phyloP scores from a whole-genome alignment of 2,888 invertebrate genomes.

The Philaethria dido region DNA sequence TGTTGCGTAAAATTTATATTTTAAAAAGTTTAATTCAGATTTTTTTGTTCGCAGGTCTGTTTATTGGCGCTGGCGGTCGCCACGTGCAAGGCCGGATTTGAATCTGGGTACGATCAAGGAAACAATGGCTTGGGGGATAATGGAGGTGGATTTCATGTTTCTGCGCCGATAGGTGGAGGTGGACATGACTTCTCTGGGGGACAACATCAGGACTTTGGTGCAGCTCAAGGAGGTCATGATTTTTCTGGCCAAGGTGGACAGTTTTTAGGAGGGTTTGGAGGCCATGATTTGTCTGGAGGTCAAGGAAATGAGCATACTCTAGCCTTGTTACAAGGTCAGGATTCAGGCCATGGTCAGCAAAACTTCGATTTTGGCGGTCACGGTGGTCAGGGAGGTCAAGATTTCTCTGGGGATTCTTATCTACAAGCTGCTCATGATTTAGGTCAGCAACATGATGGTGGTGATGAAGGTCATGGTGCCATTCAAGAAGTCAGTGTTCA shows the following conservation, averaged over 20 bases:
- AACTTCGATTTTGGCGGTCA: conserved; percentile 45
- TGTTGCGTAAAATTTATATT: conserved; percentile 4
- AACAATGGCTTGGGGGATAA: conserved; percentile 49
- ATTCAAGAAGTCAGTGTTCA: conserved; percentile 49
- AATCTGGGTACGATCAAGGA: conserved; percentile 50
- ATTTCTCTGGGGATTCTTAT: conserved; percentile 66
- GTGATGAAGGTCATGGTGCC: conserved; percentile 37
- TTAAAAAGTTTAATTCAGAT: not conserved
- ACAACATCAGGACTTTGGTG: conserved; percentile 34
- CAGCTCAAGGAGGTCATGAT: conserved; percentile 46
- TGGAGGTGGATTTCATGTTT: conserved; percentile 47
- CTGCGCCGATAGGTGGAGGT: conserved; percentile 39
- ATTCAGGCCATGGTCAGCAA: conserved; percentile 46
- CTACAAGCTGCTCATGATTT: conserved; percentile 72
- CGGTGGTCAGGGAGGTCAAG: conserved; percentile 47
- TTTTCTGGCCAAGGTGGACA: conserved; percentile 50
- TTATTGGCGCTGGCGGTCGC: conserved; percentile 72
- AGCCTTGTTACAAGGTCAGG: conserved; percentile 47
- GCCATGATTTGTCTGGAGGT: conserved; percentile 49
- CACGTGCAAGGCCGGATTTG: conserved; percentile 69
- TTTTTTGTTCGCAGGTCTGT: conserved; percentile 66
- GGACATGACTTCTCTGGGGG: conserved; percentile 33
- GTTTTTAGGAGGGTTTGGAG: conserved; percentile 50
- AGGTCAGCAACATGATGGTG: conserved; percentile 52
- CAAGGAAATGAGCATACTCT: conserved; percentile 53